Conservation (phyloP, 2,113 vertebrate genomes). For the Phodopus roborovskii region DNA sequence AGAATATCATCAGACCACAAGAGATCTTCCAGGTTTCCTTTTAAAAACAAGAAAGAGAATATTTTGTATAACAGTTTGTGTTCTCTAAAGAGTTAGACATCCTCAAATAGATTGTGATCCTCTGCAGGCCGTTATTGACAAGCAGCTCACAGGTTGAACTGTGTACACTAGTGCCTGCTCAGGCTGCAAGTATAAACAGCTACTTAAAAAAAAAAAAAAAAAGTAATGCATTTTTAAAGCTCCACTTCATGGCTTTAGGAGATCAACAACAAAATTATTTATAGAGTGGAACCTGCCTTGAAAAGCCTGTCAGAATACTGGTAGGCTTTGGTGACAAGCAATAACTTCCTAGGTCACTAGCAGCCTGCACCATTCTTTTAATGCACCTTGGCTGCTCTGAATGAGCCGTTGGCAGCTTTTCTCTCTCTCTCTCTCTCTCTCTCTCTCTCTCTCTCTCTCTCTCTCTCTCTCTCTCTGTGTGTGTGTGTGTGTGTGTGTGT, state of each 20-base stretch:
- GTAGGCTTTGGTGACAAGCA: background rate
- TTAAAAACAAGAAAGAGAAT: conserved; percentile 83
- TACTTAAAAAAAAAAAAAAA: conserved; percentile 5
- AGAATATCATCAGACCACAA: conserved; percentile 84
- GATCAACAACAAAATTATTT: conserved; percentile 49
- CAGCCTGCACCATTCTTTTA: background rate
- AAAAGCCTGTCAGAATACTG: background rate
- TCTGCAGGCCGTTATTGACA: background rate
- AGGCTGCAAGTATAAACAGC: background rate
- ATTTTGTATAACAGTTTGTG: conserved; percentile 68
- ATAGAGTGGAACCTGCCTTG: background rate
- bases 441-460: too few species aligned
- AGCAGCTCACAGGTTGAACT: background rate
- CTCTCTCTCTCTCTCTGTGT: background rate
- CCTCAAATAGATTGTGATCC: background rate
- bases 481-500: background rate
- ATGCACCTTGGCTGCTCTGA: background rate
- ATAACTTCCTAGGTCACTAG: background rate
- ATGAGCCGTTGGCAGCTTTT: background rate
- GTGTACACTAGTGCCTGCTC: background rate
- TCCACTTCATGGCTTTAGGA: conserved; percentile 24
- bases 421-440: too few species aligned
- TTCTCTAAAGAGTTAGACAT: conserved; percentile 55
- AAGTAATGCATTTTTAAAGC: background rate
- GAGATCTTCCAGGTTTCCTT: conserved; percentile 81